These are phyloP conservation scores for Meteorus cinctellus DNA, from an alignment of 2,888 invertebrate species.

Conservation along the genomic window DNA sequence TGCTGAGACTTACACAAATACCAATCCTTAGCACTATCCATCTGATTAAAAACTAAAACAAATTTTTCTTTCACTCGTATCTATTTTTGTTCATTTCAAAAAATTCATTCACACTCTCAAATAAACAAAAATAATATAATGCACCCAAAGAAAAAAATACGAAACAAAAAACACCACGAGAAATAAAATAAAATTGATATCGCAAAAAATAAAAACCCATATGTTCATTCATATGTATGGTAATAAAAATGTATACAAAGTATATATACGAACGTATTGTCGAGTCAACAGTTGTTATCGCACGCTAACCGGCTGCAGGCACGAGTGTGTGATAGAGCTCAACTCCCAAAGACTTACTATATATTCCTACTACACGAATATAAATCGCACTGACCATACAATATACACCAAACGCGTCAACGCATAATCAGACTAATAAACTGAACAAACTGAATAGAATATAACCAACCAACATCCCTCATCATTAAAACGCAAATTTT, in stretches of 20 bases:
- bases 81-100: background rate
- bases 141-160: background rate
- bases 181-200: background rate
- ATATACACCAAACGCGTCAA: slow-evolving; percentile 35
- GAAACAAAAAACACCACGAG: background rate
- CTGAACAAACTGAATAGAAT: slow-evolving; percentile 37
- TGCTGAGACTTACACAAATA: background rate
- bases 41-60: slow-evolving; percentile 2
- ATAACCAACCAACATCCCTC: slow-evolving; percentile 3
- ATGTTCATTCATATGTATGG: slow-evolving; percentile 5
- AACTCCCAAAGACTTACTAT: slow-evolving; percentile 16
- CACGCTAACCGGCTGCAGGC: slow-evolving; percentile 40
- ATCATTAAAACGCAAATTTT: background rate
- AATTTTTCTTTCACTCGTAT: background rate
- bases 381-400: slow-evolving; percentile 28
- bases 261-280: slow-evolving; percentile 14
- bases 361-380: background rate
- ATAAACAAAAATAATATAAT: background rate
- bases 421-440: slow-evolving; percentile 43
- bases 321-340: slow-evolving; percentile 19
- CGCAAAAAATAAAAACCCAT: background rate
- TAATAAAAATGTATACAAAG: slow-evolving; percentile 26
- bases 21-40: background rate
- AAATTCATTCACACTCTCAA: too few relatives aligned
- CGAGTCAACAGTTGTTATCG: slow-evolving; percentile 47